Base-by-base conservation (phyloP, 2,888 invertebrate species). In the Napeogenes inachia region DNA sequence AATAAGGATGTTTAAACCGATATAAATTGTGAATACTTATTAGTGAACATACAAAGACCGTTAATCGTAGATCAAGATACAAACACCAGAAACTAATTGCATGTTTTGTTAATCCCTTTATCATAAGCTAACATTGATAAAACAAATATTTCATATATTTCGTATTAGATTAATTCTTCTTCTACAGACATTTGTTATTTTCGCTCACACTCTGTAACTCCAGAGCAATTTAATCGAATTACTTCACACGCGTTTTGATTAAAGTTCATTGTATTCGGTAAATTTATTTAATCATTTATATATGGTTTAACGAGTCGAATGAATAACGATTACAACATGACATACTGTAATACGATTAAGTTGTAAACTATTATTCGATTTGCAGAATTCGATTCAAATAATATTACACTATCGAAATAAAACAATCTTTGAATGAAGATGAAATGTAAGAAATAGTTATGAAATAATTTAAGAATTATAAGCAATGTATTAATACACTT, bases 201-300 rank as follows among this genome's bases (percentile, higher is more conserved):
- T 33, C 56, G 32, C 33, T 32, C 38, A 32, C 73, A 73, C 45
- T 60, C 70, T 72, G 68, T 73, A 64, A 69, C 64, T 55, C 61
- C 56, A 67, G 68, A 68, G 64, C 69, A 67, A 68, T 72, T 72
- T 68, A 71, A 76, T 74, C 69, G 69, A 72, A 70, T 72, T 71
- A 71, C 69, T 50, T 70, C 61, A 46, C 59, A 55, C 50, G 59
- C 57, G 54, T 57, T 38, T 30, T 54, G 60, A 65, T 65, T 56
- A 62, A 56, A 54, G 54, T 58, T 47, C 55, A 56, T 60, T 65
- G 63, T 58, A 60, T 56, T 56, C 53, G 50, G 55, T 56, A 55
- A 54, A 60, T 56, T 46, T 55, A 60, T 65, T 65, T 61, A 60
- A 56, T 63, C 58, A 61, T 55, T 38, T 42, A 56, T 3, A 35